Base-by-base conservation (phyloP, 2,888 invertebrate genomes). In the Drosophila parthenogenetica region DNA sequence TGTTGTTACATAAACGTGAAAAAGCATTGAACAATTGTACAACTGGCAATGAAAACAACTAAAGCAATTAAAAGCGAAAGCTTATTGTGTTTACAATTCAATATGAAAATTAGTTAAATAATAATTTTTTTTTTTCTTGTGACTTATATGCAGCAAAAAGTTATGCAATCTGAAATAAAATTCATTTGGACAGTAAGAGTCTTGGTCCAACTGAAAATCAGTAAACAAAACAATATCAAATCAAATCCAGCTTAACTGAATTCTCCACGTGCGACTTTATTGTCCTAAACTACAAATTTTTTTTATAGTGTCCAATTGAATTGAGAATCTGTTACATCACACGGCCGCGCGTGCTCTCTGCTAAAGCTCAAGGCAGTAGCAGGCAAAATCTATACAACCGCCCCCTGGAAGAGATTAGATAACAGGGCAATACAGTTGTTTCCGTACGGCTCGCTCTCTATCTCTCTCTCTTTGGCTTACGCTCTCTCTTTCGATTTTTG, bases 141-240 rank as follows among this genome's bases (percentile, higher is more conserved):
- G 62, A 45, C n/a, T 19, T 42, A 49, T 55, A 49, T 55, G 50
- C 53, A 49, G 19, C 16, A 5, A 42, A 32, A n/a, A 43, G 77
- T 87, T 87, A 89, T 88, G 87, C 71, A 87, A 89, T 74, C 69
- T 48, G 68, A 16, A 53, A 39, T 59, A 16, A 61, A 14, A 39
- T 16, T 29, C 11, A 29, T 10, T 22, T 40, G 3, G 13, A 7
- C 32, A 42, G 35, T 19, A 35, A 29, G 17, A 42, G 17, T 49
- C 17, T 14, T 14, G 13, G 48, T 40, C 43, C 40, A 39, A 59
- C 59, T 39, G 55, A 51, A 60, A 57, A 50, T 25, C 40, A 25
- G 37, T 60, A 43, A 75, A 50, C 64, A 70, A 73, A 11, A 3
- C 8, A 40, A 46, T 40, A 10, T 5, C 48, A 39, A 17, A 39